A percentile compares a stretch with the other conserved stretches of the same genome.
Evolutionary conservation across 2,888 invertebrate species (phyloP).

Genomic region (Aphelenchoides bicaudatus): DNA sequence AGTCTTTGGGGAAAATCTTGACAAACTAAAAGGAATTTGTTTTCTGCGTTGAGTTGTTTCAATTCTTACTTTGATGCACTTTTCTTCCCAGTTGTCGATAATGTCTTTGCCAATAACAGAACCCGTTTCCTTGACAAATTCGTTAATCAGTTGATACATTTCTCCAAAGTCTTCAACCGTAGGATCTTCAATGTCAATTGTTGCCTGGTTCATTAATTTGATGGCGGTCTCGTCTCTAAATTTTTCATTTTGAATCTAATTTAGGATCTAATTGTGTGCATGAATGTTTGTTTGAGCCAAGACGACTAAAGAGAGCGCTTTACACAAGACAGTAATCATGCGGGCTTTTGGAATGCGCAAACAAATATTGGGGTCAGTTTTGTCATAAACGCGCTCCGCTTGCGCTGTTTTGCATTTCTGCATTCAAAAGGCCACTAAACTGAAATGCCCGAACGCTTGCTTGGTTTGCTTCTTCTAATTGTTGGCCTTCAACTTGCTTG

Average conservation of each 20-base stretch:
- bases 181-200: conserved; percentile 82
- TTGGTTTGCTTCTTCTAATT: background rate
- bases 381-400: background rate
- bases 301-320: background rate
- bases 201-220: conserved; percentile 78
- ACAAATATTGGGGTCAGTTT: too few species aligned
- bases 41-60: too few species aligned
- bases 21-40: conserved; percentile 72
- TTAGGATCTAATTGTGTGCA: background rate
- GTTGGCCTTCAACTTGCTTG: too few species aligned
- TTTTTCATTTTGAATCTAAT: too few species aligned
- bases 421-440: too few species aligned
- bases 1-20: conserved; percentile 88
- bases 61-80: too few species aligned
- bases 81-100: conserved; percentile 76
- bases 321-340: too few species aligned
- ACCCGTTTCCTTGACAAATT: conserved; percentile 83
- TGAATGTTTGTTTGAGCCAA: background rate
- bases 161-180: conserved; percentile 73
- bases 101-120: conserved; percentile 78
- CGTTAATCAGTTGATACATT: conserved; percentile 74
- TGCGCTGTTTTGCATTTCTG: background rate
- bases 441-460: too few species aligned
- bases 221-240: conserved; percentile 67
- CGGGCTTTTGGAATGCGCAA: too few species aligned